Conservation (phyloP, 2,797 vertebrate genomes). For the Thamnophis elegans region DNA sequence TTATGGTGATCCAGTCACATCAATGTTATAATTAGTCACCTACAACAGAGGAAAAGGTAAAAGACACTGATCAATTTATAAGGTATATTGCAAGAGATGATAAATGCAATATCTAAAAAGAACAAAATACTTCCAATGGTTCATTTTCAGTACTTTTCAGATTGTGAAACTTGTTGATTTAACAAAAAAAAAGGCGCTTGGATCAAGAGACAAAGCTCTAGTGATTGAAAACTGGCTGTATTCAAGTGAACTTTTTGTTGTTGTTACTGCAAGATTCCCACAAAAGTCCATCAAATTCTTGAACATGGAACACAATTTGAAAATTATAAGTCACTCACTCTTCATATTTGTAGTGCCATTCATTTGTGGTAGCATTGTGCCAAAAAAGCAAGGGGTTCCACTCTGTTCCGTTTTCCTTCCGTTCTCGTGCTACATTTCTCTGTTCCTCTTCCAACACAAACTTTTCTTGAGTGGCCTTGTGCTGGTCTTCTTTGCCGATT, state of each 20-base stretch:
- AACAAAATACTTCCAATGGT: not conserved
- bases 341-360: slow-evolving; percentile 88
- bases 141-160: not conserved
- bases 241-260: not conserved
- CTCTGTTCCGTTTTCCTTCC: slow-evolving; percentile 73
- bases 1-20: not conserved
- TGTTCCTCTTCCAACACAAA: slow-evolving; percentile 90
- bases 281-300: not conserved
- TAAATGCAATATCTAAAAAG: not conserved
- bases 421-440: slow-evolving; percentile 76
- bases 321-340: slow-evolving; percentile 77
- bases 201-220: not conserved
- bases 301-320: not conserved
- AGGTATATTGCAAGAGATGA: not conserved
- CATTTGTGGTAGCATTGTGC: slow-evolving; percentile 73
- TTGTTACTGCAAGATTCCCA: not conserved
- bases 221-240: not conserved
- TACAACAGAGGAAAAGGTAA: not conserved
- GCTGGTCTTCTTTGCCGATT: slow-evolving; percentile 87
- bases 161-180: not conserved
- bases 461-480: slow-evolving; percentile 90
- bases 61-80: not conserved
- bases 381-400: slow-evolving; percentile 85
- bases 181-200: not conserved
- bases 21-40: not conserved